Percentiles rank a stretch among this genome's conserved stretches.
phyloP scores from a whole-genome alignment of 2,888 invertebrate species.

The Agrotis ipsilon region DNA sequence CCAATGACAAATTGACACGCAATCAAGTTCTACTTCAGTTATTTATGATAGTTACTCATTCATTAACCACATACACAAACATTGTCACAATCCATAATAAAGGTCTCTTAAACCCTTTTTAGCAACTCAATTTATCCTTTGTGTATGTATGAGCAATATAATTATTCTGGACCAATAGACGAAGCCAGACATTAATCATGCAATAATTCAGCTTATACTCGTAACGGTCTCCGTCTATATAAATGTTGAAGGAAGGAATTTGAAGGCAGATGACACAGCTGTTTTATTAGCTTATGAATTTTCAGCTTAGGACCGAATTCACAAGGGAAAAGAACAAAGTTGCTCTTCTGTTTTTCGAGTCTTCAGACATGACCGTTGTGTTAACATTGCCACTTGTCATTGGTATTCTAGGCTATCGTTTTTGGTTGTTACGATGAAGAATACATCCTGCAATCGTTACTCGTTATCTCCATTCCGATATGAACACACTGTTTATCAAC shows the following conservation, averaged over 20 bases:
- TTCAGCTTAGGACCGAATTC: neutral
- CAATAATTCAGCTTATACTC: conserved; percentile 20
- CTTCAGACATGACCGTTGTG: neutral
- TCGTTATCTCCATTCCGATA: conserved; percentile 26
- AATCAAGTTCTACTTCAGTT: conserved; percentile 37
- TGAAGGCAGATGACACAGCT: conserved; percentile 17
- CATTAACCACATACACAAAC: conserved; percentile 29
- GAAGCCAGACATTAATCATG: conserved; percentile 34
- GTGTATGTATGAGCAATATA: conserved; percentile 24
- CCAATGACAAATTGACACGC: conserved; percentile 29
- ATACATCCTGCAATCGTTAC: neutral
- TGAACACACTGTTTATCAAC: conserved; percentile 47
- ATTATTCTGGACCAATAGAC: conserved; percentile 33
- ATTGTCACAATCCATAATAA: conserved; percentile 11
- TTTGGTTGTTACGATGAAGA: neutral
- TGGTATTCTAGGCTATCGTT: neutral
- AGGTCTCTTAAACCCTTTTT: conserved; percentile 8
- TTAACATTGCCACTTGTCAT: neutral
- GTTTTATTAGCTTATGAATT: neutral
- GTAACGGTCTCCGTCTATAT: neutral
- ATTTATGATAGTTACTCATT: conserved; percentile 37
- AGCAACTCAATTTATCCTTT: conserved; percentile 17
- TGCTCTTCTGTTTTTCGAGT: neutral
- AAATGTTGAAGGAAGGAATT: conserved; percentile 9
- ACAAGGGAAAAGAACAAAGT: neutral